A percentile compares a stretch with the other conserved stretches of the same genome.
Evolutionary conservation across 2,888 invertebrate genomes (phyloP).

Genomic region (Meliscaeva auricollis): DNA sequence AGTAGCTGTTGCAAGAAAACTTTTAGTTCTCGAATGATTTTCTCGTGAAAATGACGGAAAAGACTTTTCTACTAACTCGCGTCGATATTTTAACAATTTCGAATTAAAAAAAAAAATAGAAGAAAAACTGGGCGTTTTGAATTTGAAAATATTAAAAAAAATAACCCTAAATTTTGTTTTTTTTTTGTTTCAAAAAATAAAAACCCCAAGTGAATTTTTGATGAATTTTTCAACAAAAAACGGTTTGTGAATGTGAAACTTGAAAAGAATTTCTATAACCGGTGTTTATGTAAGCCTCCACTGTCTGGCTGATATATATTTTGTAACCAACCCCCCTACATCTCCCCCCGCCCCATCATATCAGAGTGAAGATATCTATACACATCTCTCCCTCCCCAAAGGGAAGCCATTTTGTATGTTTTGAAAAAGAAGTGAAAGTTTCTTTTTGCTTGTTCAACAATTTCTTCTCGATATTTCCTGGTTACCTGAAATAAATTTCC

Average conservation of each 20-base stretch:
- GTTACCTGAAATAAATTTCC: neutral
- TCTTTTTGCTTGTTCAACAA: neutral
- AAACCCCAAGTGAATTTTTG: slow-evolving; percentile 8
- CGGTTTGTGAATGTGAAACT: neutral
- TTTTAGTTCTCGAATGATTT: slow-evolving; percentile 71
- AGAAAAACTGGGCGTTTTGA: neutral
- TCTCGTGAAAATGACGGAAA: slow-evolving; percentile 76
- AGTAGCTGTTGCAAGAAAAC: slow-evolving; percentile 67
- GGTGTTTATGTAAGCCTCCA: slow-evolving; percentile 73
- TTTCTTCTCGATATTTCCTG: slow-evolving; percentile 5
- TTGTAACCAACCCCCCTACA: neutral
- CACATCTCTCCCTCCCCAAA: neutral
- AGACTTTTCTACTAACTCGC: slow-evolving; percentile 41
- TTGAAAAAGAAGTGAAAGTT: slow-evolving; percentile 70
- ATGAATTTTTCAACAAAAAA: slow-evolving; percentile 12
- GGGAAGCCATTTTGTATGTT: slow-evolving; percentile 69
- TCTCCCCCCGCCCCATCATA: no score
- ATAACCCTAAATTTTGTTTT: no score
- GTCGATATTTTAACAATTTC: slow-evolving; percentile 50
- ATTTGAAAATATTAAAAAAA: neutral
- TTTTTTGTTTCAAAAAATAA: no score
- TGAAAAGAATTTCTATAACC: slow-evolving; percentile 27
- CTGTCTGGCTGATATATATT: slow-evolving; percentile 65
- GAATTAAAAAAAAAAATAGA: slow-evolving; percentile 22
- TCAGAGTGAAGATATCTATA: neutral